Evolutionary conservation across 1,140 invertebrate species (phyloP).

Genomic region (Oncopeltus fasciatus): DNA sequence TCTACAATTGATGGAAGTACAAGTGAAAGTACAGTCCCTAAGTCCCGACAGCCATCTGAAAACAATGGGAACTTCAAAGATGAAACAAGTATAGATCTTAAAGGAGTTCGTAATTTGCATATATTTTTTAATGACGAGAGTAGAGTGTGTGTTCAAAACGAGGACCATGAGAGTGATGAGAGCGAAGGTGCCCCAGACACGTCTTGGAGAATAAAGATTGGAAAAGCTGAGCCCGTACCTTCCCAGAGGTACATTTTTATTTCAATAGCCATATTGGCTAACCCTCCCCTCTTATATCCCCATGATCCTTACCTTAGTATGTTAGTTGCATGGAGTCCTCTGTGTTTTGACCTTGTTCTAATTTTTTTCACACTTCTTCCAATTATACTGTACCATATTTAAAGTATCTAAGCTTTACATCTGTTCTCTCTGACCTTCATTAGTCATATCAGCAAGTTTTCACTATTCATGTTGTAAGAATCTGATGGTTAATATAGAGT

Average conservation of each 20-base stretch:
- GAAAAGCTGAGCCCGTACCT: slow-evolving; percentile 16
- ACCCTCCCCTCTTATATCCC: no score
- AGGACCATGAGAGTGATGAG: slow-evolving; percentile 17
- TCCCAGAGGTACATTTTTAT: not conserved
- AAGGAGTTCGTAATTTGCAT: slow-evolving; percentile 27
- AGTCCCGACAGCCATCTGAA: not conserved
- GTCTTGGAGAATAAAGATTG: slow-evolving; percentile 25
- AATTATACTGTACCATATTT: no score
- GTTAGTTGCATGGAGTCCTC: no score
- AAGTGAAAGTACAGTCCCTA: not conserved
- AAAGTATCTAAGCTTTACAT: no score
- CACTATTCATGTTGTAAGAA: no score
- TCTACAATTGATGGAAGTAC: not conserved
- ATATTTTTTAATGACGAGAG: slow-evolving; percentile 28
- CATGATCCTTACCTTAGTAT: no score
- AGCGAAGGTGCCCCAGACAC: slow-evolving; percentile 9
- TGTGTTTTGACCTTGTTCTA: no score
- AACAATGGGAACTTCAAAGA: slow-evolving; percentile 19
- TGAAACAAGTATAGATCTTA: slow-evolving; percentile 26
- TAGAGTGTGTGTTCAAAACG: slow-evolving; percentile 25
- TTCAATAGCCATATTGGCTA: no score
- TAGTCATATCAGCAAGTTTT: no score
- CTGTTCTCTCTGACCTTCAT: no score
- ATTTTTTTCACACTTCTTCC: no score
- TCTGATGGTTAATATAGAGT: no score